Base-by-base conservation (phyloP, 2,888 invertebrate species). In the Taenaris catops region DNA sequence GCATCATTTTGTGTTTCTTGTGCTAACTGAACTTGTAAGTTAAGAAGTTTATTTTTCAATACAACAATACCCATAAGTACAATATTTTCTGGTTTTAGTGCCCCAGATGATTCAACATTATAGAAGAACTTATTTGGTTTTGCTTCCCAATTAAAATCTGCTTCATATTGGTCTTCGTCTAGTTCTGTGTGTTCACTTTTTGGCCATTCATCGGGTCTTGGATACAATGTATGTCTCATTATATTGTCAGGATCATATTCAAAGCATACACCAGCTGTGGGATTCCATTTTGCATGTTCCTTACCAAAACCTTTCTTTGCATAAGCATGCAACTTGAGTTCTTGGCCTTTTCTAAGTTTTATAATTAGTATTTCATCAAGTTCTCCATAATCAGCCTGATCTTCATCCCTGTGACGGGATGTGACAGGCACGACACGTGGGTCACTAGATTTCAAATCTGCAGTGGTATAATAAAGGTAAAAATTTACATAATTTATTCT, bases 281-380 rank as follows among this genome's bases (percentile, higher is more conserved):
- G 99, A 84, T 99, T 99, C 99, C 99, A 99, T 75, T 99, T 99
- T 0, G 99, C 99, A 84, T 99, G 99, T 69, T 99, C 99, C 66
- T 99, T 99, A 0, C 98, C 97, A 84, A 97, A 97, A 4, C 91
- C 91, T 87, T 99, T 99, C 59, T 98, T 97, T 0, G 99, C 99
- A 84, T 96, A 99, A 1, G 98, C 99, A 54, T 95, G 89, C 38
- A 99, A 83, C 69, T 97, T 98, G 20, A 99, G 73, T 68, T 98
- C 98, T 69, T 99, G 99, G 0, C 98, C 92, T 67, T 92, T 92
- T 27, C 92, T 89, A 39, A 93, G 68, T 60, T 93, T 93, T 2
- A 93, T 92, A 7, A 93, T 91, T 25, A 93, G 67, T 51, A 91
- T 92, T 90, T 97, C 97, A 75, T 98, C 97, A 8, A 93, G 93